phyloP scores from a whole-genome alignment of 1,140 invertebrate species.

The Cardiocondyla obscurior region DNA sequence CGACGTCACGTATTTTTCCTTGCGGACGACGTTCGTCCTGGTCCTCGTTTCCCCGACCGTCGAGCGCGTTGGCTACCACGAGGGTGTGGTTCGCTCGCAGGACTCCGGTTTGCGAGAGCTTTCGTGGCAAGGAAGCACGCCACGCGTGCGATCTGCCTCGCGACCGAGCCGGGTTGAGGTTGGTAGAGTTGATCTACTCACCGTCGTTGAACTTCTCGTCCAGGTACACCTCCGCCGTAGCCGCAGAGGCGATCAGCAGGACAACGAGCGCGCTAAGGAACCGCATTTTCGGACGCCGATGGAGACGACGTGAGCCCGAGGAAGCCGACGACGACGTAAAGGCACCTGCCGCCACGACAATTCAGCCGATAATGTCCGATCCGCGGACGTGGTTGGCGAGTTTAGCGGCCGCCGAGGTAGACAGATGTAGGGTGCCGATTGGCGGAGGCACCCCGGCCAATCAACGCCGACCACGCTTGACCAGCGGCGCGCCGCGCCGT shows the following conservation, averaged over 20 bases:
- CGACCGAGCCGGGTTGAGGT: not conserved
- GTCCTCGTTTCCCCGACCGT: not conserved
- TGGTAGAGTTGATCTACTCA: conserved; percentile 82
- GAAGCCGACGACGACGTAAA: conserved; percentile 78
- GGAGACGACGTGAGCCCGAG: conserved; percentile 67
- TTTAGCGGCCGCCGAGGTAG: conserved; percentile 80
- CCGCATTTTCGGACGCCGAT: conserved; percentile 84
- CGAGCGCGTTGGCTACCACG: too few species aligned
- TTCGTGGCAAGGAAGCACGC: conserved; percentile 1
- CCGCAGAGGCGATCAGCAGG: conserved; percentile 82
- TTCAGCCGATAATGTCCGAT: conserved; percentile 73
- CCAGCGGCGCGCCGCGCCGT: conserved; percentile 61
- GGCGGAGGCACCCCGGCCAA: conserved; percentile 81
- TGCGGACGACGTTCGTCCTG: not conserved
- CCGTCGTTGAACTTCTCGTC: conserved; percentile 91
- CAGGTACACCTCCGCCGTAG: conserved; percentile 86
- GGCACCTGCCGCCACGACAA: conserved; percentile 67
- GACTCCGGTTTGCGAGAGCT: not conserved
- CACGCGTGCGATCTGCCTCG: not conserved
- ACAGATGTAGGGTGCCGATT: conserved; percentile 86
- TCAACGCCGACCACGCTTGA: conserved; percentile 83
- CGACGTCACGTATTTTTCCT: not conserved
- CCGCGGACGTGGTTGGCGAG: conserved; percentile 71
- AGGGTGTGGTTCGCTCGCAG: conserved; percentile 66
- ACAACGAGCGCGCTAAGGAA: conserved; percentile 83